phyloP scores from a whole-genome alignment of 2,113 vertebrate genomes.

The Gymnobelideus leadbeateri region DNA sequence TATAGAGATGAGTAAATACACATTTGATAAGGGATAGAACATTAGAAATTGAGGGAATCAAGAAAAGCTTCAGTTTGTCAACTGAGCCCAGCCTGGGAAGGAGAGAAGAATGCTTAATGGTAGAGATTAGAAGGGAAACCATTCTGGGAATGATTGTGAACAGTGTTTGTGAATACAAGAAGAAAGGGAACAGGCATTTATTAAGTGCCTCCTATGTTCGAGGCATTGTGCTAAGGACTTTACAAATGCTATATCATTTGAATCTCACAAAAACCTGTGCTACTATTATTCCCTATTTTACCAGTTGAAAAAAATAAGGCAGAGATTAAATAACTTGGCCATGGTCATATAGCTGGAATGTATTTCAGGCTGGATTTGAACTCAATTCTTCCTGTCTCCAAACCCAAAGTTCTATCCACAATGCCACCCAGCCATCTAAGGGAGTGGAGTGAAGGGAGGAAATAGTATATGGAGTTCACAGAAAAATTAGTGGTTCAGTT shows the following conservation, averaged over 20 bases:
- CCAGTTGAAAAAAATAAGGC: not conserved
- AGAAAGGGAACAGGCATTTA: not conserved
- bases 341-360: not conserved
- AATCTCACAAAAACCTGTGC: not conserved
- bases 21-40: not conserved
- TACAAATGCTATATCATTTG: not conserved
- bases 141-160: not conserved
- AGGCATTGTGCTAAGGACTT: not conserved
- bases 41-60: not conserved
- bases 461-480: not conserved
- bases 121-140: not conserved
- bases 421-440: not conserved
- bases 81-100: not conserved
- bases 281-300: not conserved
- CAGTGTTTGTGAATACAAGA: not conserved
- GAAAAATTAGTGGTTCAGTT: not conserved
- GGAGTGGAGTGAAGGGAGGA: not conserved
- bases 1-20: not conserved
- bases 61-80: not conserved
- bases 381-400: not conserved
- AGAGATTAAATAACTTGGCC: not conserved
- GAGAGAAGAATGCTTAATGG: not conserved
- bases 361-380: not conserved
- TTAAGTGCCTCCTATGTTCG: not conserved
- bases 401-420: not conserved